Percentiles rank a stretch among this genome's conserved stretches.
Evolutionary conservation across 2,888 invertebrate species (phyloP).

Genomic region (Andrena bucephala): DNA sequence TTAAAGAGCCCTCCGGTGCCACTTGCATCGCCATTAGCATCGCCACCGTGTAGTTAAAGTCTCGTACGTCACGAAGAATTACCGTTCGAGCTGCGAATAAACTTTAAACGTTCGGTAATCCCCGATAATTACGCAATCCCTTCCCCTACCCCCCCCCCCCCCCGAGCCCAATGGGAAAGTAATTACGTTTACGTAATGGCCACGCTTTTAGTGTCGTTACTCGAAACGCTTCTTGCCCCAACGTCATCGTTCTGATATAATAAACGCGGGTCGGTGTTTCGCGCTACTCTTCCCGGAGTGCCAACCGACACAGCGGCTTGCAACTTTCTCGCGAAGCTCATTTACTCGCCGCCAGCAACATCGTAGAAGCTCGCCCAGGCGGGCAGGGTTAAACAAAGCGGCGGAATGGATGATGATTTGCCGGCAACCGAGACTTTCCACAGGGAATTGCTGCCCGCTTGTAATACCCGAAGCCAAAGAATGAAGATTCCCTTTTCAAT

Average conservation of each 20-base stretch:
- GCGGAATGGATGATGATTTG: slow-evolving; percentile 5
- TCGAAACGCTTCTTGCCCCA: not conserved
- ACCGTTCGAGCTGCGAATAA: not conserved
- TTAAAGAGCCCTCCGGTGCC: not conserved
- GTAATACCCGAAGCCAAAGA: slow-evolving; percentile 27
- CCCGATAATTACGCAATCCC: slow-evolving; percentile 9
- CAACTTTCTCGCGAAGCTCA: not conserved
- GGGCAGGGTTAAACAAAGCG: slow-evolving; percentile 17
- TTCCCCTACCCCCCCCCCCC: not conserved
- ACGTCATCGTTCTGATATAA: not conserved
- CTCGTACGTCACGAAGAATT: slow-evolving; percentile 8
- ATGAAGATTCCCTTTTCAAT: slow-evolving; percentile 56
- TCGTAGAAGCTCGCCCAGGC: not conserved
- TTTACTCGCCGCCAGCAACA: slow-evolving; percentile 5
- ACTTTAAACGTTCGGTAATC: slow-evolving; percentile 4
- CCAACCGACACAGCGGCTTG: not conserved
- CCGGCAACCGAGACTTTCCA: not conserved
- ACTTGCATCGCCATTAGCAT: slow-evolving; percentile 28
- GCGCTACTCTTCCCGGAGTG: not conserved
- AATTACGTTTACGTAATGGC: slow-evolving; percentile 30
- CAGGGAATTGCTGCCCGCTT: not conserved
- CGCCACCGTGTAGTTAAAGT: slow-evolving; percentile 1
- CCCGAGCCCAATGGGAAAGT: not conserved
- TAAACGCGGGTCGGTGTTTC: not conserved
- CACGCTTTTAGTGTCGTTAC: not conserved